Evolutionary conservation across 2,113 vertebrate genomes (phyloP).

Genomic region (Gobius niger): DNA sequence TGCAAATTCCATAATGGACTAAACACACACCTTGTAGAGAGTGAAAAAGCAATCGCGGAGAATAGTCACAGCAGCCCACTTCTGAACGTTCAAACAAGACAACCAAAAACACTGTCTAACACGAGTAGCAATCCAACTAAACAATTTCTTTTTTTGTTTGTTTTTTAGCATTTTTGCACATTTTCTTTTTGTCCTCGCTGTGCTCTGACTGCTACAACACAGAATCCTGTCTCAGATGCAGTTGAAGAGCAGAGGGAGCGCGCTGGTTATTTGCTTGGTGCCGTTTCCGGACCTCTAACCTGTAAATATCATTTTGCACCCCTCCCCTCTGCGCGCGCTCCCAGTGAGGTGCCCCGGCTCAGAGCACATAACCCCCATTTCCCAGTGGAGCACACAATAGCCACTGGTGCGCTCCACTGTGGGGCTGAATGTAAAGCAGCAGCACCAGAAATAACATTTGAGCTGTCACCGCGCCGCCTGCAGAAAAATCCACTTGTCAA

Average conservation of each 20-base stretch:
- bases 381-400: slow-evolving; percentile 49
- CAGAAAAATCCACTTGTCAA: slow-evolving; percentile 2
- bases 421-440: slow-evolving; percentile 34
- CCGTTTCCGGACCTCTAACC: slow-evolving; percentile 59
- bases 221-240: slow-evolving; percentile 46
- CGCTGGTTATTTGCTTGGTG: slow-evolving; percentile 55
- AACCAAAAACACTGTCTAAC: slow-evolving; percentile 25
- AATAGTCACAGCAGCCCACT: slow-evolving; percentile 41
- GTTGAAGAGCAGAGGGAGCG: slow-evolving; percentile 14
- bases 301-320: slow-evolving; percentile 60
- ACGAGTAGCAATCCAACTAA: slow-evolving; percentile 31
- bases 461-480: slow-evolving; percentile 11
- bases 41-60: slow-evolving; percentile 34
- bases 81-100: slow-evolving; percentile 40
- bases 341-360: slow-evolving; percentile 60
- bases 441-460: slow-evolving; percentile 30
- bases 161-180: slow-evolving; percentile 26
- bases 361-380: slow-evolving; percentile 66
- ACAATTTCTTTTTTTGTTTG: slow-evolving; percentile 28
- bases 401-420: slow-evolving; percentile 31
- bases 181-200: slow-evolving; percentile 19
- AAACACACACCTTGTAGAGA: slow-evolving; percentile 33
- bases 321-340: slow-evolving; percentile 48
- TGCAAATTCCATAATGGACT: slow-evolving; percentile 22
- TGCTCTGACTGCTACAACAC: slow-evolving; percentile 14